Base-by-base conservation (phyloP, 2,888 invertebrate species). In the Dryomyza anilis region DNA sequence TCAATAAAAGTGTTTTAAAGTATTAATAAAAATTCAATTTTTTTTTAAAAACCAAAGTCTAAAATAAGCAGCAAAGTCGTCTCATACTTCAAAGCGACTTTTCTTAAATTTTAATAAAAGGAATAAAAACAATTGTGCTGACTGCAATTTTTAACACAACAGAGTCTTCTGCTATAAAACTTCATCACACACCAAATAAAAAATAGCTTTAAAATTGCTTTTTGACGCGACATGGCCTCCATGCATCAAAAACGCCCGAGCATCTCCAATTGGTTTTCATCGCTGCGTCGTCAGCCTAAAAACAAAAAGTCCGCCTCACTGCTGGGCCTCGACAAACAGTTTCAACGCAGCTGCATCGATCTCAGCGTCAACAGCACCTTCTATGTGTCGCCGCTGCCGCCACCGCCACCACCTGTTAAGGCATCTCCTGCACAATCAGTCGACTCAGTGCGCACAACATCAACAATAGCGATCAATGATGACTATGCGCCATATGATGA, bases 201-300 rank as follows among this genome's bases (percentile, higher is more conserved):
- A 29, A 25, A 29, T 14, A n/a, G 27, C 19, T 16, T 12, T 19
- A n/a, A n/a, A 48, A 19, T 43, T 6, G n/a, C 23, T 25, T 12
- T 10, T 50, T 50, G 25, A 14, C 23, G 33, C 36, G 36, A 67
- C 52, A 78, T 79, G 76, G 76, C 80, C 65, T 71, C 81, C 58
- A 67, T 86, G 73, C 85, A 88, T 72, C 88, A 89, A 80, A 87
- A 89, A 73, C 88, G 89, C 70, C 88, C 89, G 74, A 89, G 89
- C 72, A 89, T 91, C 67, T 87, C 89, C 72, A 91, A 89, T 82
- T 93, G 93, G 93, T 93, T 93, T 83, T 91, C 90, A 70, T 93
- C 93, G 69, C 81, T 93, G 78, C 88, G 91, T 74, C 87, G 92
- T 5, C 84, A 82, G 71, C 80, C 82, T 10, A 84, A 83, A 71